A percentile compares a stretch with the other conserved stretches of the same genome.
Evolutionary conservation across 2,888 invertebrate species (phyloP).

Genomic region (Bimastos eiseni): DNA sequence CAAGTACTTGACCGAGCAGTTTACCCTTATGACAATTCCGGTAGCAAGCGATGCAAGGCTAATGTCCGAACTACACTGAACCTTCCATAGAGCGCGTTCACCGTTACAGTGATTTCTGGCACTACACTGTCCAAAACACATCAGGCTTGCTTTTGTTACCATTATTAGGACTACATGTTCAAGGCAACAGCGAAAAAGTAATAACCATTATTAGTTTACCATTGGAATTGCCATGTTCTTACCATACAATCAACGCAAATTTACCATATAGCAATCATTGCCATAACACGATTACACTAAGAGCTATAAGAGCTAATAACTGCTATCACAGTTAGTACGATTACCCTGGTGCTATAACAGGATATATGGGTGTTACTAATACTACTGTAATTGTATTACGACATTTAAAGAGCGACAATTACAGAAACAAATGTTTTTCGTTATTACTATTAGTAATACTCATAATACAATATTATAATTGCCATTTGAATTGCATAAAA

Average conservation of each 20-base stretch:
- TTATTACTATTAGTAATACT: not conserved
- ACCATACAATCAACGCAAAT: too few species aligned
- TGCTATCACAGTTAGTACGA: not conserved
- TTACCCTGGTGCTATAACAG: not conserved
- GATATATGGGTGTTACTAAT: not conserved
- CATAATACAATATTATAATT: not conserved
- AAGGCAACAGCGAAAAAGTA: too few species aligned
- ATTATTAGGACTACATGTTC: too few species aligned
- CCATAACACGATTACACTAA: not conserved
- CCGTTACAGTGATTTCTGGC: not conserved
- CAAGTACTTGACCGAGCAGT: not conserved
- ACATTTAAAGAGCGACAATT: too few species aligned
- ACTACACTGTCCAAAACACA: too few species aligned
- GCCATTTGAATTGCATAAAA: not conserved
- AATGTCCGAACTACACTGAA: not conserved
- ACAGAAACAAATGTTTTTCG: not conserved
- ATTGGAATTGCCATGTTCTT: too few species aligned
- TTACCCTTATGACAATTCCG: not conserved
- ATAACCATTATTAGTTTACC: too few species aligned
- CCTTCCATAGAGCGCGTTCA: not conserved
- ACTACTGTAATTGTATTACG: not conserved
- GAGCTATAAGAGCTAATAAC: not conserved
- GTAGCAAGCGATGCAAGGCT: not conserved
- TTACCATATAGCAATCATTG: too few species aligned
- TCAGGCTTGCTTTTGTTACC: too few species aligned